Evolutionary conservation across 2,797 vertebrate species (phyloP).

Genomic region (Todus mexicanus): DNA sequence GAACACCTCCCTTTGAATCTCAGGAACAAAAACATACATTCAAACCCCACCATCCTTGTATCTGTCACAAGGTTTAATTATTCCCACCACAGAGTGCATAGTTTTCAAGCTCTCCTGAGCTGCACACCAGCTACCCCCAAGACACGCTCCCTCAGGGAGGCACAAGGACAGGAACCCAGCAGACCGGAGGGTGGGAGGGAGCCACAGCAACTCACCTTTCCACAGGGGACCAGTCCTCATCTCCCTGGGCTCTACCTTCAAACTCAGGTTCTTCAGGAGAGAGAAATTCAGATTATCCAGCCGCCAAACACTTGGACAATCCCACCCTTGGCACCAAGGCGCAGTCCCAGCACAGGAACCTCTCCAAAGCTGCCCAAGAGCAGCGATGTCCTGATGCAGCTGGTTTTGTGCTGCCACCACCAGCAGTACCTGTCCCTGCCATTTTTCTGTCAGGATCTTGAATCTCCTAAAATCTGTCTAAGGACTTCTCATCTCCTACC

Average conservation of each 20-base stretch:
- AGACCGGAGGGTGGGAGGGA: neutral
- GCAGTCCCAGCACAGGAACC: neutral
- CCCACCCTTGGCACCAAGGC: neutral
- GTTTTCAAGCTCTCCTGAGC: neutral
- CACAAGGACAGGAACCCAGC: neutral
- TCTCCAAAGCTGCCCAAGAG: neutral
- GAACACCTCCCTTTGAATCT: neutral
- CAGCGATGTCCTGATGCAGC: neutral
- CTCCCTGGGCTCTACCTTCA: neutral
- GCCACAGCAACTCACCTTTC: neutral
- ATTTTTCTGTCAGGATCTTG: neutral
- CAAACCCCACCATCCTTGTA: neutral
- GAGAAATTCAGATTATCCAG: neutral
- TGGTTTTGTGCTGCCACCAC: neutral
- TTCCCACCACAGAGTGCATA: neutral
- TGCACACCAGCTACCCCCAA: neutral
- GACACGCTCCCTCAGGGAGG: fast-evolving
- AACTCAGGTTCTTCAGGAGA: neutral
- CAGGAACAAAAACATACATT: neutral
- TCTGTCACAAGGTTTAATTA: neutral
- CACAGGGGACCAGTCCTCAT: neutral
- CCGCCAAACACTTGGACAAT: neutral
- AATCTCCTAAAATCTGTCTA: neutral
- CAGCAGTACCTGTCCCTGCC: neutral
- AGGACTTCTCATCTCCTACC: neutral